These are phyloP conservation scores for Pygocentrus nattereri DNA, from an alignment of 2,797 vertebrate genomes.

Conservation along the genomic window DNA sequence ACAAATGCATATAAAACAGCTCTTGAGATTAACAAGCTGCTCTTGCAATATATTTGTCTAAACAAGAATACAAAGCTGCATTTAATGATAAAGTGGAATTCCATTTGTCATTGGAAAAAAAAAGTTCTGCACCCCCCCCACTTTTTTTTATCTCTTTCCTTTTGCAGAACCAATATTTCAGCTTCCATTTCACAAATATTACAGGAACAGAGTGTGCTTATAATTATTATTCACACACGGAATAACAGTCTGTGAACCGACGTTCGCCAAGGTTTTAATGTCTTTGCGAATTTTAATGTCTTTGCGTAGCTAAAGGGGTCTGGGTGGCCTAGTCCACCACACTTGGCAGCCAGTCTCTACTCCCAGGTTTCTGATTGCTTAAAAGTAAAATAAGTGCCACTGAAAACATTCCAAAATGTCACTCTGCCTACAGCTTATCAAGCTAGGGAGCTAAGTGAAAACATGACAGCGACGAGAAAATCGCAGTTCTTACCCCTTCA, in stretches of 20 bases:
- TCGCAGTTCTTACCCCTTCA: too few species aligned
- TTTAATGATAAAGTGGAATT: not conserved
- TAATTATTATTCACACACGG: not conserved
- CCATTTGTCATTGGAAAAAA: not conserved
- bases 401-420: too few species aligned
- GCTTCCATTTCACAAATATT: not conserved
- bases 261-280: not conserved
- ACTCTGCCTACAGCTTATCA: too few species aligned
- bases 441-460: too few species aligned
- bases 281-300: not conserved
- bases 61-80: not conserved
- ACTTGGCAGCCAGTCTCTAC: too few species aligned
- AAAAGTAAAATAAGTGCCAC: too few species aligned
- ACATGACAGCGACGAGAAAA: too few species aligned
- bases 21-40: not conserved
- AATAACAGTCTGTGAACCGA: not conserved
- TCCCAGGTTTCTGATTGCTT: too few species aligned
- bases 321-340: too few species aligned
- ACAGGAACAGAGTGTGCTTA: not conserved
- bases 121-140: not conserved
- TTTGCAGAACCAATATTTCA: conserved; percentile 8
- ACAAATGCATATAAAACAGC: not conserved
- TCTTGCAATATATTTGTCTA: not conserved
- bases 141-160: not conserved
- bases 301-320: not conserved